A percentile compares a stretch with the other conserved stretches of the same genome.
These are phyloP conservation scores for Athalia rosae DNA, from an alignment of 2,888 invertebrate species.

Conservation along the genomic window DNA sequence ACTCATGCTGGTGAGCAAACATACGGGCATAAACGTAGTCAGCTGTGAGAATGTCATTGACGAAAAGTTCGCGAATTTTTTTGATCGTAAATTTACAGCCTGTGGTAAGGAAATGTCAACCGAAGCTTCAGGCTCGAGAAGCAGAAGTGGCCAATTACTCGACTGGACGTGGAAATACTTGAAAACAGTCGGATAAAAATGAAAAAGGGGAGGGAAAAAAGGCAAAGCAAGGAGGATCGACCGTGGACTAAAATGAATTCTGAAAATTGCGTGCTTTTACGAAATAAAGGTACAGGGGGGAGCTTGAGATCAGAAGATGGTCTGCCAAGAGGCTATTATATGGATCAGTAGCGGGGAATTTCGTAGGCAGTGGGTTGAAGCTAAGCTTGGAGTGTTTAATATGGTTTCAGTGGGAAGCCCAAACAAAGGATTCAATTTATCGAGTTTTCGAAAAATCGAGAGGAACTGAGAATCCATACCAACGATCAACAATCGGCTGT, in stretches of 20 bases:
- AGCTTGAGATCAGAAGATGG: slow-evolving; percentile 51
- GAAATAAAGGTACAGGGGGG: slow-evolving; percentile 46
- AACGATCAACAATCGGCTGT: slow-evolving; percentile 14
- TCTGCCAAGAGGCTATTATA: slow-evolving; percentile 52
- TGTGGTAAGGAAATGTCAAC: slow-evolving; percentile 16
- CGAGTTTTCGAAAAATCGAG: slow-evolving; percentile 48
- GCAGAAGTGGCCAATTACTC: slow-evolving; percentile 34
- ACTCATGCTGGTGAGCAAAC: too few species aligned
- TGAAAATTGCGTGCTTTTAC: slow-evolving; percentile 31
- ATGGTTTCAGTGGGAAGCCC: slow-evolving; percentile 51
- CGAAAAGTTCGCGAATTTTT: neutral
- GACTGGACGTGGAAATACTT: slow-evolving; percentile 37
- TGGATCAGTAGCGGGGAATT: slow-evolving; percentile 51
- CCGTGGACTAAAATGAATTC: slow-evolving; percentile 30
- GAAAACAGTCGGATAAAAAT: slow-evolving; percentile 15
- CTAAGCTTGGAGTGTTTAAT: slow-evolving; percentile 53
- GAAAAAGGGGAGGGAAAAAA: slow-evolving; percentile 16
- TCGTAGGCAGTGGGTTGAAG: slow-evolving; percentile 51
- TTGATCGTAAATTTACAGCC: neutral
- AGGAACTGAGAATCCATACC: slow-evolving; percentile 29
- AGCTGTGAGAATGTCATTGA: neutral
- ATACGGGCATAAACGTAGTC: too few species aligned
- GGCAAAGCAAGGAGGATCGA: neutral
- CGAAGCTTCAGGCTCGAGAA: slow-evolving; percentile 16
- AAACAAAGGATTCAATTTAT: slow-evolving; percentile 51